Base-by-base conservation (phyloP, 1,140 invertebrate genomes). In the Elymnias hypermnestra region DNA sequence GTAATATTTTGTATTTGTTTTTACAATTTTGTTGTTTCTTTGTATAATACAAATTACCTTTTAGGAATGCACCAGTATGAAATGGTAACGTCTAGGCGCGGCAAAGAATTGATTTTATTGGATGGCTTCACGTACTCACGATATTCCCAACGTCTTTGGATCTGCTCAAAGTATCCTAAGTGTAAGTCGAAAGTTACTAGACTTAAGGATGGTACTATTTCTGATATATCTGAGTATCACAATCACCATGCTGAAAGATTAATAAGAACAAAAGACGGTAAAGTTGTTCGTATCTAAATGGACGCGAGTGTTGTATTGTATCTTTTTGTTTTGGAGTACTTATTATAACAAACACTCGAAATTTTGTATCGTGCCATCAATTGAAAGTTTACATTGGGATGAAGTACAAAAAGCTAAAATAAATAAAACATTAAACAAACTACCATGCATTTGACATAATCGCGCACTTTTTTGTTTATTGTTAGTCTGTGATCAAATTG, bases 21-120 rank as follows among this genome's bases (percentile, higher is more conserved):
- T n/a, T n/a, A n/a, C n/a, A n/a, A n/a, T n/a, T n/a, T n/a, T n/a
- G n/a, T n/a, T n/a, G n/a, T n/a, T n/a, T n/a, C n/a, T n/a, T n/a
- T n/a, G n/a, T n/a, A n/a, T n/a, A n/a, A 1, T 7, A 22, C 17
- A 5, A 2, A 39, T 19, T 31, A 10, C 13, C 7, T 31, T 31
- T 31, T 29, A 48, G 46, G 23, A 5, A 25, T 7, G 13, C 12
- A 12, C 3, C 6, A 28, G 5, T 44, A 38, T 1, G 25, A 57
- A 23, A 65, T 53, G 23, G 42, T 67, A 3, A 53, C 28, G 9
- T 70, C 71, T 0, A 58, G 53, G 13, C 52, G 50, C 19, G 72
- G 72, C 1, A 70, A 60, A 8, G 18, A 29, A 5, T 45, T 75
- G 45, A 46, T 75, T 1, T 45, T 44, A 5, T 52, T 64, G 15